phyloP scores from a whole-genome alignment of 2,113 vertebrate genomes.

The Drymodes brunneopygia region DNA sequence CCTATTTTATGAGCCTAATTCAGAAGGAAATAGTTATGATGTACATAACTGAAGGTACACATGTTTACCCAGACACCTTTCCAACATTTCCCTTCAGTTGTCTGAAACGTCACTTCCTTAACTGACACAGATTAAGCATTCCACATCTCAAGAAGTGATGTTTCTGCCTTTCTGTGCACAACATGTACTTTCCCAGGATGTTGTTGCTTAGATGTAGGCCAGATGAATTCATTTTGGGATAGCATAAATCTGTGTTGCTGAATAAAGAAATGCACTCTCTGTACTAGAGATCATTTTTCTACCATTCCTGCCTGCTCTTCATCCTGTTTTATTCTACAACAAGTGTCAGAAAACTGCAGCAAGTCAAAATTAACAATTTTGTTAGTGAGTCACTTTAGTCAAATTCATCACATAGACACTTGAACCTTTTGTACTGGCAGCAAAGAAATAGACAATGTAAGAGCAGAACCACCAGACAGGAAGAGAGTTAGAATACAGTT shows the following conservation, averaged over 20 bases:
- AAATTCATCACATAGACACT: neutral
- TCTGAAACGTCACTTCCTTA: neutral
- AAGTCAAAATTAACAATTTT: neutral
- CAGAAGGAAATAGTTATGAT: neutral
- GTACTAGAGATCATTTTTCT: neutral
- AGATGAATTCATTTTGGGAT: neutral
- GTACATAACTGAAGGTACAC: neutral
- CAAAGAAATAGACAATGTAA: neutral
- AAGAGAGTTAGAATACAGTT: neutral
- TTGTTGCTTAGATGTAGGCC: neutral
- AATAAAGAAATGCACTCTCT: neutral
- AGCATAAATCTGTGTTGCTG: neutral
- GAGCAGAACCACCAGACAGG: neutral
- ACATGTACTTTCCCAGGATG: neutral
- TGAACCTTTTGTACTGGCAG: neutral
- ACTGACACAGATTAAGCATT: neutral
- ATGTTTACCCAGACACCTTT: neutral
- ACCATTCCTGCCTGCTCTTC: neutral
- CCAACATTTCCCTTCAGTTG: neutral
- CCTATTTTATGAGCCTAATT: neutral
- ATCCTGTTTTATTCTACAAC: neutral
- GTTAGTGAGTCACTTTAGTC: neutral
- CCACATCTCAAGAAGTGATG: neutral
- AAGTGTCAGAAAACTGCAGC: neutral
- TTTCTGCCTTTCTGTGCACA: neutral